A percentile compares a stretch with the other conserved stretches of the same genome.
Conservation (phyloP, 2,888 invertebrate genomes). For the Tiliacea aurago region DNA sequence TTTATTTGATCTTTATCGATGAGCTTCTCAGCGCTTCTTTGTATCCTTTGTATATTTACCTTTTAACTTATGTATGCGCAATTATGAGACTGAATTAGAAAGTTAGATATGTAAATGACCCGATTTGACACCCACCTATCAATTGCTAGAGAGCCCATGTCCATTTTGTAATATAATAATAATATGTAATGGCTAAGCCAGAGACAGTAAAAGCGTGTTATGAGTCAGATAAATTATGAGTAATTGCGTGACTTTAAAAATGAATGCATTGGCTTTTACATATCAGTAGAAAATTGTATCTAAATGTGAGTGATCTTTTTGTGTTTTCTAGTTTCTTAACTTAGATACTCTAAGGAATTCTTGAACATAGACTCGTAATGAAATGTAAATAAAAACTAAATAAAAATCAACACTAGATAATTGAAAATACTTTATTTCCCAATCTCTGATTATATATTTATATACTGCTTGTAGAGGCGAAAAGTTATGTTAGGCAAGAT, state of each 20-base stretch:
- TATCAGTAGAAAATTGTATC: slow-evolving; percentile 41
- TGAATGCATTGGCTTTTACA: slow-evolving; percentile 52
- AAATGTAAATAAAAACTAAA: slow-evolving; percentile 44
- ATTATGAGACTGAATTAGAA: slow-evolving; percentile 89
- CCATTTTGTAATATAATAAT: slow-evolving; percentile 63
- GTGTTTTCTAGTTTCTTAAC: slow-evolving; percentile 39
- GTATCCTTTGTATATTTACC: slow-evolving; percentile 69
- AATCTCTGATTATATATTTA: slow-evolving; percentile 31
- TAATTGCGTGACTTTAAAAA: slow-evolving; percentile 49
- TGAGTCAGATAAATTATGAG: slow-evolving; percentile 30
- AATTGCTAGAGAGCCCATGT: slow-evolving; percentile 69
- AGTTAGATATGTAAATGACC: slow-evolving; percentile 77
- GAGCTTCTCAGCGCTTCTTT: slow-evolving; percentile 67
- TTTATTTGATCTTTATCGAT: slow-evolving; percentile 40
- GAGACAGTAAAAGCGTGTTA: slow-evolving; percentile 43
- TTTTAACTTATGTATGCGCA: slow-evolving; percentile 85
- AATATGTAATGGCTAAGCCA: slow-evolving; percentile 58
- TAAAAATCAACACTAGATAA: slow-evolving; percentile 10
- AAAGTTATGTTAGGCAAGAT: slow-evolving; percentile 24
- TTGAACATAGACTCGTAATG: slow-evolving; percentile 14
- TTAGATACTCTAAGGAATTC: slow-evolving; percentile 24
- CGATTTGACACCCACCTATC: slow-evolving; percentile 69
- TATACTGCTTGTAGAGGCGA: slow-evolving; percentile 63
- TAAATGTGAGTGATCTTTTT: slow-evolving; percentile 28
- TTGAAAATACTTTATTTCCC: slow-evolving; percentile 13